phyloP scores from a whole-genome alignment of 2,888 invertebrate species.

The Mythimna vitellina region DNA sequence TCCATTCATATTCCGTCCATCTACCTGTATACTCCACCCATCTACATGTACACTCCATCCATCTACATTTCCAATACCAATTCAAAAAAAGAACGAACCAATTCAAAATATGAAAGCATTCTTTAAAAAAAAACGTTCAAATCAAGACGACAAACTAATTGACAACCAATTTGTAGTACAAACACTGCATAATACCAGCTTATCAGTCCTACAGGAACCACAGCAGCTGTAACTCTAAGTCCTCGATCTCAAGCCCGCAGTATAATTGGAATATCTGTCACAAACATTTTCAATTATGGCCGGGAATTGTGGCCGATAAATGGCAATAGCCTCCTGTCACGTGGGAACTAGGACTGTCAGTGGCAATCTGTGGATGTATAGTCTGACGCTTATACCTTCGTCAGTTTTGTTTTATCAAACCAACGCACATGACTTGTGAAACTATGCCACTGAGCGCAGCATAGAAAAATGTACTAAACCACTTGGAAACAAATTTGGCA shows the following conservation, averaged over 20 bases:
- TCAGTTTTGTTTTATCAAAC: background rate
- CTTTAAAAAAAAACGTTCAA: background rate
- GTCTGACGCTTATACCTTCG: background rate
- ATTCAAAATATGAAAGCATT: background rate
- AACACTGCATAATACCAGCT: constrained; percentile 11
- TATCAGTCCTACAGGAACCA: constrained; percentile 14
- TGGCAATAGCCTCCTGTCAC: constrained; percentile 30
- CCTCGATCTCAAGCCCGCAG: constrained; percentile 16
- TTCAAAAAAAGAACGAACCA: too few species aligned
- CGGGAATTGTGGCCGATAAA: constrained; percentile 47
- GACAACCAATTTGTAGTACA: background rate
- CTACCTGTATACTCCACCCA: background rate
- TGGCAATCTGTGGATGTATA: background rate
- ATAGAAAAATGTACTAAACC: background rate
- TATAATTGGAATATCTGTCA: constrained; percentile 56
- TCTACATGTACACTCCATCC: background rate
- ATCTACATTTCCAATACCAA: too few species aligned
- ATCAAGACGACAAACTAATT: constrained; percentile 5
- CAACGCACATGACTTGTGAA: background rate
- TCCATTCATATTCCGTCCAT: too few species aligned
- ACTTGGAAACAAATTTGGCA: too few species aligned
- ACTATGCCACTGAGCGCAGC: background rate
- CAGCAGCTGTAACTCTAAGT: constrained; percentile 30
- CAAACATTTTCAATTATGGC: constrained; percentile 57
- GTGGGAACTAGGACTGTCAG: constrained; percentile 42